Percentiles rank a stretch among this genome's conserved stretches.
Evolutionary conservation across 2,888 invertebrate genomes (phyloP).

Genomic region (Orchesellides sinensis): DNA sequence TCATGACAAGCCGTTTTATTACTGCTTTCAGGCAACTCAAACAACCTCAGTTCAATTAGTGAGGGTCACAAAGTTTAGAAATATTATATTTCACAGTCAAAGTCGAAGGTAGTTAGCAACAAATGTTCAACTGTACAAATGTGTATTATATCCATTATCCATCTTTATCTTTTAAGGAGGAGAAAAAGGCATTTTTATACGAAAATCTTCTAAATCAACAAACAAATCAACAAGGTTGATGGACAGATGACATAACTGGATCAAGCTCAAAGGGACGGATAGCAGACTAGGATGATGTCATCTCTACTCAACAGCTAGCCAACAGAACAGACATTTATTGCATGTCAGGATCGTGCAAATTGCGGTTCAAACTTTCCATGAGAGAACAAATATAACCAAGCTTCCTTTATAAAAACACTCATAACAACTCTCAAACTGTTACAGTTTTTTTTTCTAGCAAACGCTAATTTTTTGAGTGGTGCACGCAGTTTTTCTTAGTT

Average conservation of each 20-base stretch:
- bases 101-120: too few relatives aligned
- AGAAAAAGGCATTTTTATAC: not conserved
- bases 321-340: not conserved
- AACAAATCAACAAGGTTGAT: not conserved
- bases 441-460: too few relatives aligned
- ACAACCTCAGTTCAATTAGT: conserved; percentile 30
- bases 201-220: not conserved
- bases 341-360: not conserved
- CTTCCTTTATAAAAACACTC: too few relatives aligned
- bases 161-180: not conserved
- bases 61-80: not conserved
- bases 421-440: too few relatives aligned
- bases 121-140: too few relatives aligned
- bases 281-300: conserved; percentile 39
- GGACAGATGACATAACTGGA: conserved; percentile 48
- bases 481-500: conserved; percentile 1
- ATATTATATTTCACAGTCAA: too few relatives aligned
- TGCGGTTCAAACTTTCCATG: conserved; percentile 1
- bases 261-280: conserved; percentile 49
- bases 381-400: too few relatives aligned
- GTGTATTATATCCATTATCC: too few relatives aligned
- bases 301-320: conserved; percentile 1
- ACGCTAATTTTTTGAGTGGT: not conserved
- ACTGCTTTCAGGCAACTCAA: not conserved
- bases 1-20: not conserved